Evolutionary conservation across 2,888 invertebrate genomes (phyloP), one percentile per base, ranked within the genome.

Genomic region (Vanessa cardui): DNA sequence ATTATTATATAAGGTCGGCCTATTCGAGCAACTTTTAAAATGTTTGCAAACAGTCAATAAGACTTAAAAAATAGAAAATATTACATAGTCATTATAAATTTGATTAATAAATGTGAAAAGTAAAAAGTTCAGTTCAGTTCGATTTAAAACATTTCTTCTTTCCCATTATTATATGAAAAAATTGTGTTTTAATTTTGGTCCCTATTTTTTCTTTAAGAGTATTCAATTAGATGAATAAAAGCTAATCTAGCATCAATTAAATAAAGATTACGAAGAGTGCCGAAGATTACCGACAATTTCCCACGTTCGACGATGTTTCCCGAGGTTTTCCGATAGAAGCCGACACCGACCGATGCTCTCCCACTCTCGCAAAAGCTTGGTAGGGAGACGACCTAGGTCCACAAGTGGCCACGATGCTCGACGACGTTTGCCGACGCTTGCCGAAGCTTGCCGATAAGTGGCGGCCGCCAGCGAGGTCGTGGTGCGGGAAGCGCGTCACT

Each of bases 391-490:
- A 52, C 6, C 8, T 68, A 76, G 31, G 47, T 47, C 58, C 15
- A 56, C 54, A 21, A 56, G 86, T 86, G 78, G 39, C 39, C 39
- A 60, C 66, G 63, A 60, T 3, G 15, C 39, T 62, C 58, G 54
- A 60, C 78, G 78, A 74, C 49, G 44, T 45, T 21, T 31, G 52
- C 66, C 78, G 78, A 75, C 31, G 26, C 9, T 45, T 7, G 47
- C 73, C 79, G 79, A 75, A 64, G 67, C 16, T 20, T 20, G 66
- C 81, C 87, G 87, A 89, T 66, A 76, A 76, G 74, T 88, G 83
- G 87, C 91, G 90, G 90, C 90, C 91, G 88, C 87, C 76, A 84
- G 83, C 90, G 91, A 92, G 91, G 91, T 81, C 90, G 81, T 58
- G 74, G 80, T 85, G 84, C 85, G 89, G 90, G 89, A 89, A 90